Conservation (phyloP, 2,113 vertebrate genomes). For the Egretta garzetta region DNA sequence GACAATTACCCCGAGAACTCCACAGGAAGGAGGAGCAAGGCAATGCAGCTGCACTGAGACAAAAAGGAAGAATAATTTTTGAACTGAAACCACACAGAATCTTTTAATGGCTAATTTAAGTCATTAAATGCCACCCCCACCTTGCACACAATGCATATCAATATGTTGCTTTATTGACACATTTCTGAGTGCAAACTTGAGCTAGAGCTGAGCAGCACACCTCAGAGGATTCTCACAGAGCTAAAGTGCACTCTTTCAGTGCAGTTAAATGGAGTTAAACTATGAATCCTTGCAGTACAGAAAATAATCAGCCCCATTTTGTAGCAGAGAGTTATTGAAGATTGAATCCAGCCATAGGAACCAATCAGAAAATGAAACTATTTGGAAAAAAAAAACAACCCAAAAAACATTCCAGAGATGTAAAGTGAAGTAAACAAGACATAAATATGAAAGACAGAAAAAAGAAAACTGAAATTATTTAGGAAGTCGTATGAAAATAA, state of each 20-base stretch:
- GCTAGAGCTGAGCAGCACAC: background rate
- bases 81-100: background rate
- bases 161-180: background rate
- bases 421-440: background rate
- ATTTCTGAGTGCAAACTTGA: background rate
- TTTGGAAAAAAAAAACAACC: accelerated
- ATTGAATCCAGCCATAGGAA: background rate
- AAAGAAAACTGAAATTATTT: background rate
- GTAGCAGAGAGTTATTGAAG: background rate
- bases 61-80: background rate
- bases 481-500: background rate
- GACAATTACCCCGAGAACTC: background rate
- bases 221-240: background rate
- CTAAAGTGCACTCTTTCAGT: background rate
- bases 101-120: background rate
- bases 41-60: background rate
- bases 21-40: background rate
- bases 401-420: background rate
- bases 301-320: background rate
- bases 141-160: background rate
- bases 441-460: background rate
- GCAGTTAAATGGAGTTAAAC: background rate
- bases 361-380: background rate
- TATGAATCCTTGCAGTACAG: background rate
- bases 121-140: background rate